A percentile compares a stretch with the other conserved stretches of the same genome.
phyloP scores from a whole-genome alignment of 2,888 invertebrate genomes.

The Adineta ricciae region DNA sequence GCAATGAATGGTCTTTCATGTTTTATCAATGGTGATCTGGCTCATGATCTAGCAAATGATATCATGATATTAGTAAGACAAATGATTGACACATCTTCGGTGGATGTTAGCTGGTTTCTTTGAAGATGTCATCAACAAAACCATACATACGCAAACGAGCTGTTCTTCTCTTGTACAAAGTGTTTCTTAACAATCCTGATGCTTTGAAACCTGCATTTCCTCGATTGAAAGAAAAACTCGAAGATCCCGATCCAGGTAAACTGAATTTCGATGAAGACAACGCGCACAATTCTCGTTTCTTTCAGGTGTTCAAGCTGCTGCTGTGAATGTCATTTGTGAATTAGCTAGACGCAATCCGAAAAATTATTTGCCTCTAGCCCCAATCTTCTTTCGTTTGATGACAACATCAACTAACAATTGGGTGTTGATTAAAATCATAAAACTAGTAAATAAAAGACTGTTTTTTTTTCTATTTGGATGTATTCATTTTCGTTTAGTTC shows the following conservation, averaged over 20 bases:
- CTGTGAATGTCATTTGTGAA: conserved; percentile 98
- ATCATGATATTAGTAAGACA: conserved; percentile 65
- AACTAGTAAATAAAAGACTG: conserved; percentile 56
- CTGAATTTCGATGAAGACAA: not conserved
- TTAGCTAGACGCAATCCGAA: conserved; percentile 96
- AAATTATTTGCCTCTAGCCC: conserved; percentile 92
- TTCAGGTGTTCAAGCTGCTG: conserved; percentile 85
- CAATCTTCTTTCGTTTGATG: conserved; percentile 98
- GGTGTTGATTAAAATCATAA: conserved; percentile 99
- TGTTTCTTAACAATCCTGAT: conserved; percentile 97
- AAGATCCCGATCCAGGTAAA: conserved; percentile 83
- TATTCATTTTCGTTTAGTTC: conserved; percentile 63
- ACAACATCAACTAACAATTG: conserved; percentile 98
- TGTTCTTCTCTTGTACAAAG: conserved; percentile 98
- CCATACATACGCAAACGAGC: conserved; percentile 97
- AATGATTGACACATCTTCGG: not conserved
- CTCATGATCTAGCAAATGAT: conserved; percentile 92
- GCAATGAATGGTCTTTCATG: conserved; percentile 91
- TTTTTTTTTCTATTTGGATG: too few species aligned
- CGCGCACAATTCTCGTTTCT: not conserved
- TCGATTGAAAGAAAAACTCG: conserved; percentile 92
- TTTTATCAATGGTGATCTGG: conserved; percentile 90
- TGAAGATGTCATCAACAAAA: conserved; percentile 72
- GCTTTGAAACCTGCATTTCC: conserved; percentile 94
- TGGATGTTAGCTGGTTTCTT: conserved; percentile 48